A percentile compares a stretch with the other conserved stretches of the same genome.
These are phyloP conservation scores for Stenopsyche tienmushanensis DNA, from an alignment of 1,140 invertebrate species.

Conservation along the genomic window DNA sequence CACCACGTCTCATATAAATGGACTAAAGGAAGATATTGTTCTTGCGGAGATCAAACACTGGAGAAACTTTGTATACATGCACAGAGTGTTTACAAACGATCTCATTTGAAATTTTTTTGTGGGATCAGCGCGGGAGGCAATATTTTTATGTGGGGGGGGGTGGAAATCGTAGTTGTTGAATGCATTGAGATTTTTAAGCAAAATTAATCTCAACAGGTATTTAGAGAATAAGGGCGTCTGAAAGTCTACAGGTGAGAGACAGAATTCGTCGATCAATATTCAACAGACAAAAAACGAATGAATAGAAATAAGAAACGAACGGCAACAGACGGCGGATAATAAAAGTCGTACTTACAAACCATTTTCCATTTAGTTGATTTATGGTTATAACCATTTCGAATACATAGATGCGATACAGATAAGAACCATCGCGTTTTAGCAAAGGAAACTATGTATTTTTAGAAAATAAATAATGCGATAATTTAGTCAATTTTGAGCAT, in stretches of 20 bases:
- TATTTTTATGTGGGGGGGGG: too few relatives aligned
- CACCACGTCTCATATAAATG: neutral
- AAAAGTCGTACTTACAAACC: neutral
- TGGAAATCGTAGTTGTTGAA: too few relatives aligned
- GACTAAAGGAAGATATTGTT: neutral
- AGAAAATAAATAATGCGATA: too few relatives aligned
- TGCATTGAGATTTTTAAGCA: too few relatives aligned
- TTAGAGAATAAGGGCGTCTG: neutral
- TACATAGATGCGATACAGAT: too few relatives aligned
- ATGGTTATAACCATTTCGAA: neutral
- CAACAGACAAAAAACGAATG: slow-evolving; percentile 1
- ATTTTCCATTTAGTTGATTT: neutral
- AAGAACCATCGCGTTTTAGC: too few relatives aligned
- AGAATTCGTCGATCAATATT: slow-evolving; percentile 6
- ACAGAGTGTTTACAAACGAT: too few relatives aligned
- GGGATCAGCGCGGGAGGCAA: too few relatives aligned
- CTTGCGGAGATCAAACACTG: neutral
- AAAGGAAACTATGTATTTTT: too few relatives aligned
- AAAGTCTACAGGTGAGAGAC: neutral
- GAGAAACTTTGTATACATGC: neutral
- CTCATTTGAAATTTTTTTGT: too few relatives aligned
- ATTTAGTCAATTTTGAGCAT: too few relatives aligned
- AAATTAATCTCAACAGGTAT: slow-evolving; percentile 1
- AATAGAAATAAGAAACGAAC: neutral
- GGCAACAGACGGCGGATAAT: neutral